phyloP scores from a whole-genome alignment of 2,888 invertebrate genomes.

The Coenonympha glycerion region DNA sequence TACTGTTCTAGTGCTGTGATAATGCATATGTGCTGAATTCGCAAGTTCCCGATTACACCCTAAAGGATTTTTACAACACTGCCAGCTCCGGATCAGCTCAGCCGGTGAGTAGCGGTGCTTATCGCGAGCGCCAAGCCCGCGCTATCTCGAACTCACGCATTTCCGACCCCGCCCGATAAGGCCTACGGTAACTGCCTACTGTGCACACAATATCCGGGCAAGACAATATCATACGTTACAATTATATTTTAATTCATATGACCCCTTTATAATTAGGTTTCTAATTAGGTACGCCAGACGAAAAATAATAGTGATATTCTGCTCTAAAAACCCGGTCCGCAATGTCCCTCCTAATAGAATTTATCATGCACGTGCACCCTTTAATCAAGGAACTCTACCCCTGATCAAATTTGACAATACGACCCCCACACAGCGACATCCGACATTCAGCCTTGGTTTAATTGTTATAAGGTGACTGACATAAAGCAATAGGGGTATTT shows the following conservation, averaged over 20 bases:
- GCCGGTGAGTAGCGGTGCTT: slow-evolving; percentile 74
- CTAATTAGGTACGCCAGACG: neutral
- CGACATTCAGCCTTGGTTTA: slow-evolving; percentile 3
- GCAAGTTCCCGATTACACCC: slow-evolving; percentile 42
- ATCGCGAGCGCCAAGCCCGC: slow-evolving; percentile 65
- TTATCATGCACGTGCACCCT: slow-evolving; percentile 16
- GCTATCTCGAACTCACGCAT: slow-evolving; percentile 74
- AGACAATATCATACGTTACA: neutral
- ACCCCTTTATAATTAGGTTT: neutral
- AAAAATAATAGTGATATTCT: neutral
- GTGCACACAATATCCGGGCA: slow-evolving; percentile 22
- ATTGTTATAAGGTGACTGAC: slow-evolving; percentile 7
- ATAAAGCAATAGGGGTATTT: neutral
- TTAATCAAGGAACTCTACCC: slow-evolving; percentile 9
- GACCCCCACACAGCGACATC: neutral
- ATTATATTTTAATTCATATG: neutral
- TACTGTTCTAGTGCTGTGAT: slow-evolving; percentile 70
- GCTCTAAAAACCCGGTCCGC: neutral
- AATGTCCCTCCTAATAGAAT: slow-evolving; percentile 3
- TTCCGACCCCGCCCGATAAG: slow-evolving; percentile 76
- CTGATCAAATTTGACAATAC: slow-evolving; percentile 6
- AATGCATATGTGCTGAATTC: slow-evolving; percentile 66
- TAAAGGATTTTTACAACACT: slow-evolving; percentile 67
- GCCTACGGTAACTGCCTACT: slow-evolving; percentile 41
- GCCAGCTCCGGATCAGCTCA: slow-evolving; percentile 73